phyloP scores from a whole-genome alignment of 2,888 invertebrate genomes.

The Chalcosyrphus nemorum region DNA sequence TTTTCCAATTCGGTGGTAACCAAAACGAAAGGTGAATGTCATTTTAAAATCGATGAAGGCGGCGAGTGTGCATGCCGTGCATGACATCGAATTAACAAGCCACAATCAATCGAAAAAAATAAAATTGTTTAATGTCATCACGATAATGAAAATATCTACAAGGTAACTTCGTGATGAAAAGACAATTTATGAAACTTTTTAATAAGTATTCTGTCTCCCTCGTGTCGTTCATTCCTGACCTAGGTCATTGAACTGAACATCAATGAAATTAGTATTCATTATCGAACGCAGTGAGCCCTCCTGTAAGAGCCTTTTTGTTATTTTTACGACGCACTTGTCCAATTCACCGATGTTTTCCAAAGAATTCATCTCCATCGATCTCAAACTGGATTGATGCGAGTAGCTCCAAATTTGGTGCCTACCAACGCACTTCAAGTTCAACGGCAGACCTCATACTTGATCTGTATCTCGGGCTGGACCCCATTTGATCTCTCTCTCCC shows the following conservation, averaged over 20 bases:
- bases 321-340: background rate
- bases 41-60: background rate
- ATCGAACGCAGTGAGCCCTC: background rate
- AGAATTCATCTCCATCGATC: background rate
- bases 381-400: background rate
- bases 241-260: background rate
- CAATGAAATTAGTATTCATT: background rate
- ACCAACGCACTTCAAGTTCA: slow-evolving; percentile 36
- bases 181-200: background rate
- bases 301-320: background rate
- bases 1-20: too few relatives aligned
- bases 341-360: background rate
- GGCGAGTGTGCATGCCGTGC: too few relatives aligned
- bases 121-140: background rate
- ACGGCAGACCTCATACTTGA: slow-evolving; percentile 20
- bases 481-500: background rate
- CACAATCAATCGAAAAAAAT: background rate
- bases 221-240: background rate
- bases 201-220: background rate
- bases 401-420: background rate
- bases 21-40: background rate
- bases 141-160: background rate
- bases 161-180: background rate
- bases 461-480: background rate
- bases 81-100: background rate